Conservation (phyloP, 2,888 invertebrate genomes). For the Ferdinandea cuprea region DNA sequence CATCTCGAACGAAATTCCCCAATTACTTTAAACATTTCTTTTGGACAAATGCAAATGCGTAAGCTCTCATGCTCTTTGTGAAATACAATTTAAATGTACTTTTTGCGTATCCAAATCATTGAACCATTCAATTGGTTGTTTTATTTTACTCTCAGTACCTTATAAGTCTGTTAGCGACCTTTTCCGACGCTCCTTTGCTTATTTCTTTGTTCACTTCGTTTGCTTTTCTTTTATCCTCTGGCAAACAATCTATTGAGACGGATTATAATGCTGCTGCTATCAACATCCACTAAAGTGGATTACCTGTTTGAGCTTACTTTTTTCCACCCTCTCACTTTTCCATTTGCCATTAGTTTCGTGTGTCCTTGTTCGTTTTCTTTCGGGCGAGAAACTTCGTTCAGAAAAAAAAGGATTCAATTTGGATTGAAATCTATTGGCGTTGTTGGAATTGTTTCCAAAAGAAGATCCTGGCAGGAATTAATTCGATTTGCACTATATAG, state of each 20-base stretch:
- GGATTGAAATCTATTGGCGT: conserved; percentile 37
- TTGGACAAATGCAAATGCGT: not conserved
- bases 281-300: conserved; percentile 66
- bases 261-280: conserved; percentile 63
- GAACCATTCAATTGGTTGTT: conserved; percentile 55
- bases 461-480: conserved; percentile 37
- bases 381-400: not conserved
- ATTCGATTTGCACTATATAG: conserved; percentile 30
- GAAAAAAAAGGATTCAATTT: conserved; percentile 50
- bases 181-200: not conserved
- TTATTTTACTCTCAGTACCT: conserved; percentile 30
- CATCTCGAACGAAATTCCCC: no score
- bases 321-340: not conserved
- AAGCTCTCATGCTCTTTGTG: not conserved
- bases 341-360: not conserved
- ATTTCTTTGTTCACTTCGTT: conserved; percentile 1
- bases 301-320: conserved; percentile 61
- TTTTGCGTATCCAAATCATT: conserved; percentile 40
- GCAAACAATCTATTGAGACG: conserved; percentile 65
- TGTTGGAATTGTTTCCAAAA: conserved; percentile 36
- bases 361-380: not conserved
- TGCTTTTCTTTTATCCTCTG: conserved; percentile 32
- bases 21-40: no score
- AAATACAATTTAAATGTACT: conserved; percentile 21
- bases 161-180: conserved; percentile 21